Conservation (phyloP, 1,140 invertebrate species). For the Camponotus vicinus region DNA sequence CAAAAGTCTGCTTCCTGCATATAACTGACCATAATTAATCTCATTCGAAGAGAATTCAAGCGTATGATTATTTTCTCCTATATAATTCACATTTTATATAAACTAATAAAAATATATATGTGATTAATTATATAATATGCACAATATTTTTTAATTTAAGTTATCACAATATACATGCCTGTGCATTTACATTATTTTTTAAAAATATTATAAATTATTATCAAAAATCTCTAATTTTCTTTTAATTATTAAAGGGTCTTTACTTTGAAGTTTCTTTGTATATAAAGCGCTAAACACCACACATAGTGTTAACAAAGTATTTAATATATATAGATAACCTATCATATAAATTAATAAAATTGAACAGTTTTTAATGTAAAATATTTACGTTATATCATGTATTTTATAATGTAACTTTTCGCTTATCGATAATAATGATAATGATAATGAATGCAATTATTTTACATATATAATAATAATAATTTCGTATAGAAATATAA, state of each 20-base stretch:
- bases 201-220: neutral
- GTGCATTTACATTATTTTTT: neutral
- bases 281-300: neutral
- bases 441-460: conserved; percentile 18
- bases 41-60: conserved; percentile 15
- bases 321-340: neutral
- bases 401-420: conserved; percentile 7
- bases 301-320: too few relatives aligned
- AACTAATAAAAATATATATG: neutral
- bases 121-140: too few relatives aligned
- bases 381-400: neutral
- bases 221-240: neutral
- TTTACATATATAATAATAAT: conserved; percentile 20
- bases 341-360: too few relatives aligned
- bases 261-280: neutral
- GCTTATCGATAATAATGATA: conserved; percentile 22
- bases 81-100: neutral
- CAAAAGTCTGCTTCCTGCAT: conserved; percentile 3
- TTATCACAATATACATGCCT: too few relatives aligned
- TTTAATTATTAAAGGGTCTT: neutral
- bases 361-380: neutral
- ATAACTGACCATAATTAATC: conserved; percentile 38
- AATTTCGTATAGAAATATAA: conserved; percentile 10
- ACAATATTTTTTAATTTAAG: too few relatives aligned
- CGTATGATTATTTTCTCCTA: conserved; percentile 24